A percentile compares a stretch with the other conserved stretches of the same genome.
Evolutionary conservation across 2,797 vertebrate species (phyloP).

Genomic region (Microchirus variegatus): DNA sequence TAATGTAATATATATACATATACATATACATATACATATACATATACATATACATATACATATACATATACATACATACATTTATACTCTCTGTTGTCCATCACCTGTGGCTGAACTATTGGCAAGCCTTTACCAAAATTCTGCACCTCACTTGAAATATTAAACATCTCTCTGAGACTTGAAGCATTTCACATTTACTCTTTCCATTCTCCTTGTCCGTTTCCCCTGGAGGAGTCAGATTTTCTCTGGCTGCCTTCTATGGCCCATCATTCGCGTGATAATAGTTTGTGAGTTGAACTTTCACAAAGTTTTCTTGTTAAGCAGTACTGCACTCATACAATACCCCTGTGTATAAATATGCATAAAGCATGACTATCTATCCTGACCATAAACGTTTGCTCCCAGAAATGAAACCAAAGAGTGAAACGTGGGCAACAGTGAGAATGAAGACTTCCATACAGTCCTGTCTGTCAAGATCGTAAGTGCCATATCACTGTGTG

Average conservation of each 20-base stretch:
- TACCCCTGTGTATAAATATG: no score
- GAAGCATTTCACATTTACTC: conserved; percentile 7
- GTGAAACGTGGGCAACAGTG: neutral
- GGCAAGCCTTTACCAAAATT: conserved; percentile 2
- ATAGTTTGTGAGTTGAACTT: neutral
- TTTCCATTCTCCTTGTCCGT: neutral
- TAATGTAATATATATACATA: no score
- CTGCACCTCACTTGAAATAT: conserved; percentile 1
- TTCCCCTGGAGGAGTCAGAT: neutral
- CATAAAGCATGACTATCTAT: no score
- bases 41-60: no score
- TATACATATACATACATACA: no score
- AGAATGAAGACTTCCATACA: conserved; percentile 12
- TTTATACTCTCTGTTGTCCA: no score
- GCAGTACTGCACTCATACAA: no score
- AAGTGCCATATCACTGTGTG: conserved; percentile 30
- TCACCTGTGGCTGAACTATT: neutral
- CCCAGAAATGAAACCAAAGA: no score
- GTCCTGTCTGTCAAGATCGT: conserved; percentile 27
- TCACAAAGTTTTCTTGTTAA: neutral
- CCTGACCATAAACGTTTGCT: no score
- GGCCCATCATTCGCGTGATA: conserved; percentile 4
- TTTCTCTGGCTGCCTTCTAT: neutral
- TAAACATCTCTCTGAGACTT: neutral
- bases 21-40: no score